Conservation (phyloP, 2,888 invertebrate genomes). For the Heteropelma amictum region DNA sequence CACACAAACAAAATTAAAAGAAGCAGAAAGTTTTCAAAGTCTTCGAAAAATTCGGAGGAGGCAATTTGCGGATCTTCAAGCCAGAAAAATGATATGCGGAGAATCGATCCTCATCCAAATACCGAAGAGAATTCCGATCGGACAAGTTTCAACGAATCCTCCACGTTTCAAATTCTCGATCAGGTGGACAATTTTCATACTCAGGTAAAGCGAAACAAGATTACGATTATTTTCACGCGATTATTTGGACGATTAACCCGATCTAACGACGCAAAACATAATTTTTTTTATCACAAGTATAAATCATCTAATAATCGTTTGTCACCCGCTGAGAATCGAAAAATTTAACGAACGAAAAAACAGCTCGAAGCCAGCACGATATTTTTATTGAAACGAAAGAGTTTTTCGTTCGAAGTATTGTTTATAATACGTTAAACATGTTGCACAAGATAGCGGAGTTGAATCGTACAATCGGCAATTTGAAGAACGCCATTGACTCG, state of each 20-base stretch:
- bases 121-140: slow-evolving; percentile 48
- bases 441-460: slow-evolving; percentile 77
- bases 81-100: slow-evolving; percentile 67
- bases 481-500: slow-evolving; percentile 78
- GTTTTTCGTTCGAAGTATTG: too few species aligned
- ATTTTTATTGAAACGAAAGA: neutral
- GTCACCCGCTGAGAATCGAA: too few species aligned
- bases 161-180: slow-evolving; percentile 48
- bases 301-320: neutral
- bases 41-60: slow-evolving; percentile 49
- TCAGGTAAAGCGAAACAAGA: slow-evolving; percentile 56
- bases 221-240: neutral
- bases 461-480: slow-evolving; percentile 76
- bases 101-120: slow-evolving; percentile 53
- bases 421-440: too few species aligned
- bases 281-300: neutral
- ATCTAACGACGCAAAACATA: too few species aligned
- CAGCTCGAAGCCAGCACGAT: neutral
- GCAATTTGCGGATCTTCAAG: slow-evolving; percentile 43
- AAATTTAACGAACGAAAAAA: neutral
- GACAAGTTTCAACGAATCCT: slow-evolving; percentile 35
- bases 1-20: neutral
- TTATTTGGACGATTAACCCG: neutral
- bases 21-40: slow-evolving; percentile 56
- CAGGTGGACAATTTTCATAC: slow-evolving; percentile 52